phyloP scores from a whole-genome alignment of 1,140 invertebrate genomes.

The Stegodyphus dumicola region DNA sequence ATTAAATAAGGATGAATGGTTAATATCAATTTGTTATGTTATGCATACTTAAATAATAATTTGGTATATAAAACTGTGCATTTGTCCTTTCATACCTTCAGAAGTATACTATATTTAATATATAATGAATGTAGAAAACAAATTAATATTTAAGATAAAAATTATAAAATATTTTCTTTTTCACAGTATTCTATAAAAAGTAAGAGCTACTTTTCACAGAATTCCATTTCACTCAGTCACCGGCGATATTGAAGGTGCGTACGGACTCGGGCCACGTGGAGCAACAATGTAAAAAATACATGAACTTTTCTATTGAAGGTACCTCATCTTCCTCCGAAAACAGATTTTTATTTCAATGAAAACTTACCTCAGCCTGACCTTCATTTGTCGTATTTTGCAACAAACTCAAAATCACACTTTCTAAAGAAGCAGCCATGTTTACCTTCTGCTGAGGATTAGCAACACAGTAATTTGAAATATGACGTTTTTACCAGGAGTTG shows the following conservation, averaged over 20 bases:
- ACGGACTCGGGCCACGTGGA: not conserved
- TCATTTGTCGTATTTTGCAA: slow-evolving; percentile 38
- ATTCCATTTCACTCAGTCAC: not conserved
- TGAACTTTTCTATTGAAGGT: not conserved
- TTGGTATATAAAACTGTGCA: no score
- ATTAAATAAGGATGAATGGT: no score
- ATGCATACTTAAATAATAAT: no score
- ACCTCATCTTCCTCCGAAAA: not conserved
- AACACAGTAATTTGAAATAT: not conserved
- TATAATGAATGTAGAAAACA: no score
- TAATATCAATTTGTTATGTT: no score
- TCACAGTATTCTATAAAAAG: not conserved
- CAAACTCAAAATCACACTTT: slow-evolving; percentile 29
- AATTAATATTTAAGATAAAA: no score
- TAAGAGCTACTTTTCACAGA: not conserved
- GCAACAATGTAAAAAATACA: not conserved
- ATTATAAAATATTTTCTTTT: no score
- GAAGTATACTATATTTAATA: no score
- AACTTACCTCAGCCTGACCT: slow-evolving; percentile 32
- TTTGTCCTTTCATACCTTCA: no score
- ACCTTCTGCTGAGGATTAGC: not conserved
- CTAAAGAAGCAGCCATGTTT: slow-evolving; percentile 38
- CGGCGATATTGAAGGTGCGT: not conserved
- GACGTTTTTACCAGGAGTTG: no score
- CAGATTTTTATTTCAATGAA: not conserved